phyloP scores from a whole-genome alignment of 23 tunicate genomes.

The Halocynthia roretzi region DNA sequence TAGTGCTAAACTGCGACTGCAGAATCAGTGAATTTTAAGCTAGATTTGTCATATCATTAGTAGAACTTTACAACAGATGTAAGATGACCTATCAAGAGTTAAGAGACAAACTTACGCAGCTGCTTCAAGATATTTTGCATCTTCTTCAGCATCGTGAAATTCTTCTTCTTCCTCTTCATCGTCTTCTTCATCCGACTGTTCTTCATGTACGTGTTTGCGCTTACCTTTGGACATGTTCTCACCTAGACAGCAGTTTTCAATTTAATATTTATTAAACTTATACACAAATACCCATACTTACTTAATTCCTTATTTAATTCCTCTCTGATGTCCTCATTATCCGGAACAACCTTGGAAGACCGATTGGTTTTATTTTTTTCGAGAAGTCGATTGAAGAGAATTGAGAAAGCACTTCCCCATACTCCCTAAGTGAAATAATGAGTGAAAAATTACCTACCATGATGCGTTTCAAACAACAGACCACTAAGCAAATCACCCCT shows the following conservation, averaged over 20 bases:
- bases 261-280: neutral
- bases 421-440: slow-evolving; percentile 52
- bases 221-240: neutral
- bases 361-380: slow-evolving; percentile 44
- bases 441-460: neutral
- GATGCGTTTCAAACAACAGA: no score
- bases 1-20: no score
- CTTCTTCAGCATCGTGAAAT: neutral
- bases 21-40: no score
- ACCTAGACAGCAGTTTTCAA: neutral
- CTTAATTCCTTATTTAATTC: slow-evolving; percentile 51
- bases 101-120: neutral
- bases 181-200: slow-evolving; percentile 32
- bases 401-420: slow-evolving; percentile 98
- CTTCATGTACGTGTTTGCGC: slow-evolving; percentile 17
- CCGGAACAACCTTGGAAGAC: neutral
- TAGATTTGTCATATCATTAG: no score
- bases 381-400: slow-evolving; percentile 72
- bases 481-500: no score
- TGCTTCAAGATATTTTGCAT: neutral
- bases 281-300: slow-evolving; percentile 10
- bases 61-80: neutral
- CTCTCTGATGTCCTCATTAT: slow-evolving; percentile 39
- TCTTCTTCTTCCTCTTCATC: slow-evolving; percentile 33
- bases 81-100: no score